Conservation (phyloP, 1,140 invertebrate genomes). For the Drosophila nikananu region DNA sequence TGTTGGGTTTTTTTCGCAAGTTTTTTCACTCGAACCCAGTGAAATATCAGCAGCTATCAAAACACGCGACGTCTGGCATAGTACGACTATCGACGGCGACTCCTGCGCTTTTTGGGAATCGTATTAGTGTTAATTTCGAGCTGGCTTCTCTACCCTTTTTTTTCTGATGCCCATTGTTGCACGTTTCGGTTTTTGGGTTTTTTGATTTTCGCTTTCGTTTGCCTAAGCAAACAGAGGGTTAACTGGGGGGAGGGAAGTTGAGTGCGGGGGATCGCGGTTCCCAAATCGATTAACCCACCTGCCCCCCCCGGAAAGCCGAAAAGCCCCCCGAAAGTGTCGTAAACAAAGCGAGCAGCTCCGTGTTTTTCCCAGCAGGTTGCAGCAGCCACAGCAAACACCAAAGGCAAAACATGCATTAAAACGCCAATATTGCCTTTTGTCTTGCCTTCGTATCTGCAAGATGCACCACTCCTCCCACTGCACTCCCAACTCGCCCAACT, state of each 20-base stretch:
- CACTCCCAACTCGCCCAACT: conserved; percentile 4
- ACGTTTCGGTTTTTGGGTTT: conserved; percentile 56
- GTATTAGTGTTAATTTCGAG: conserved; percentile 77
- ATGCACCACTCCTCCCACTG: conserved; percentile 36
- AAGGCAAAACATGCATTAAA: conserved; percentile 71
- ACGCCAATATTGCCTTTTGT: conserved; percentile 61
- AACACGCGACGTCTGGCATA: conserved; percentile 60
- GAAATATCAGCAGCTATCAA: conserved; percentile 69
- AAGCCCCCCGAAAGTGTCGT: conserved; percentile 27
- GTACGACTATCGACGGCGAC: conserved; percentile 14
- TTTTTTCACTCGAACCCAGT: conserved; percentile 25
- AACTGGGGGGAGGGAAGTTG: conserved; percentile 5
- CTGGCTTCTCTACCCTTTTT: conserved; percentile 52
- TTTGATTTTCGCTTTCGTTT: conserved; percentile 66
- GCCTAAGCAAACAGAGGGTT: conserved; percentile 53
- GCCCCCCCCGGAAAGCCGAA: conserved; percentile 10
- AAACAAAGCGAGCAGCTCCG: conserved; percentile 67
- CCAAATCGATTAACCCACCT: conserved; percentile 70
- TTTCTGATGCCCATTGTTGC: conserved; percentile 56
- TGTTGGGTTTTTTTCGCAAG: conserved; percentile 39
- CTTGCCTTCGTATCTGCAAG: conserved; percentile 62
- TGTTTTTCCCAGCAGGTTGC: conserved; percentile 77
- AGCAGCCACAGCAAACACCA: conserved; percentile 64
- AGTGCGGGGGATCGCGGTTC: conserved; percentile 36
- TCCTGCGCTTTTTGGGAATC: conserved; percentile 35